These are phyloP conservation scores for Neodiprion fabricii DNA, from an alignment of 1,140 invertebrate genomes.

Conservation along the genomic window DNA sequence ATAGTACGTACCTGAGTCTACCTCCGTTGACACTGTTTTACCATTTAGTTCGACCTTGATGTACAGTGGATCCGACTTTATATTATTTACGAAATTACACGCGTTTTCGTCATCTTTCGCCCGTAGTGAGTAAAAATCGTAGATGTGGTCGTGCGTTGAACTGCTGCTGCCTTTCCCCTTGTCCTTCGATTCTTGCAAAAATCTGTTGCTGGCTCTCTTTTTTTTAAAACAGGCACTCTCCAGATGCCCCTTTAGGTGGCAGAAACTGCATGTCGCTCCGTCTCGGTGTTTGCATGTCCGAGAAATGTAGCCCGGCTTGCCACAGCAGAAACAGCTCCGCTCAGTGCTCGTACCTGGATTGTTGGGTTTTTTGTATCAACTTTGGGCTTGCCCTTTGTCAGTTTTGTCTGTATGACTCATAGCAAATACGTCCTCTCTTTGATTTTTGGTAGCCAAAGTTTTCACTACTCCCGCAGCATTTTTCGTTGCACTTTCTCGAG, in stretches of 20 bases:
- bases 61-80: constrained; percentile 10
- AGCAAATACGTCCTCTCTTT: background rate
- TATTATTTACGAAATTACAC: background rate
- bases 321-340: background rate
- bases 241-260: background rate
- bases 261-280: background rate
- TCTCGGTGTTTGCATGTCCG: background rate
- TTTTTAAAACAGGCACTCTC: background rate
- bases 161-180: too few relatives aligned
- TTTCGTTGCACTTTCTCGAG: constrained; percentile 13
- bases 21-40: constrained; percentile 20
- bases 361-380: background rate
- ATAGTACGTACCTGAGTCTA: constrained; percentile 24
- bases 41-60: background rate
- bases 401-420: background rate
- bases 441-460: background rate
- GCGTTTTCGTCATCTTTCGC: too few relatives aligned
- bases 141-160: too few relatives aligned
- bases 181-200: too few relatives aligned
- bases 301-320: background rate
- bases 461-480: constrained; percentile 9
- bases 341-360: background rate
- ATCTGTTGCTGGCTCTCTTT: too few relatives aligned
- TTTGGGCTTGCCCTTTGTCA: background rate
- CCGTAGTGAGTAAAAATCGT: too few relatives aligned